Evolutionary conservation across 2,888 invertebrate species (phyloP).

Genomic region (Panopea generosa): DNA sequence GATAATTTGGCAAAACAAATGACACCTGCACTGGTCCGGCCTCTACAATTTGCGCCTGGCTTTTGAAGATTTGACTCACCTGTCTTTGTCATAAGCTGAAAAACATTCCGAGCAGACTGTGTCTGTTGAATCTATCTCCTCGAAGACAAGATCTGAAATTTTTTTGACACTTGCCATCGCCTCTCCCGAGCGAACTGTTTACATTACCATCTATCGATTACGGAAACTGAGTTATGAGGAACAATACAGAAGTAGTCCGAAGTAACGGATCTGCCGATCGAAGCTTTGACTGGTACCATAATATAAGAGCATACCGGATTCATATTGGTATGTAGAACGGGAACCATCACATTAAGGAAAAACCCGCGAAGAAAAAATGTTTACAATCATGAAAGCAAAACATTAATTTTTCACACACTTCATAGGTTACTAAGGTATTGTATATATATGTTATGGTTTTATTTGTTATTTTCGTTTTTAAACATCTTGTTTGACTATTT

Average conservation of each 20-base stretch:
- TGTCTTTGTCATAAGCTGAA: constrained; percentile 64
- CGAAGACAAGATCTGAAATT: constrained; percentile 49
- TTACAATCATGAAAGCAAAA: no score
- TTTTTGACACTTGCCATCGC: constrained; percentile 53
- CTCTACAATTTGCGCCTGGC: constrained; percentile 64
- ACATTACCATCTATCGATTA: constrained; percentile 44
- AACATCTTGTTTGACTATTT: no score
- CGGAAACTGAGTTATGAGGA: constrained; percentile 16
- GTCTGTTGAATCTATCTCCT: constrained; percentile 58
- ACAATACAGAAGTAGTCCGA: no score
- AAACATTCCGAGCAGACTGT: constrained; percentile 65
- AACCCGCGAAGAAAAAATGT: no score
- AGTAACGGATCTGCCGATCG: constrained; percentile 26
- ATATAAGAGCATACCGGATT: constrained; percentile 15
- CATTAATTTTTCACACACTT: no score
- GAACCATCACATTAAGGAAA: no score
- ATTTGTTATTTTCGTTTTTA: no score
- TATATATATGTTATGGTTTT: no score
- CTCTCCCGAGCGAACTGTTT: constrained; percentile 13
- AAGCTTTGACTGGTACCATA: constrained; percentile 6
- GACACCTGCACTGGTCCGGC: no score
- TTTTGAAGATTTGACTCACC: constrained; percentile 65
- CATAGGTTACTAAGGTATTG: no score
- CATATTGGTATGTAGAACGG: no score
- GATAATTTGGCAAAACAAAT: no score